phyloP scores from a whole-genome alignment of 2,888 invertebrate genomes.

The Stegana nigrithorax region DNA sequence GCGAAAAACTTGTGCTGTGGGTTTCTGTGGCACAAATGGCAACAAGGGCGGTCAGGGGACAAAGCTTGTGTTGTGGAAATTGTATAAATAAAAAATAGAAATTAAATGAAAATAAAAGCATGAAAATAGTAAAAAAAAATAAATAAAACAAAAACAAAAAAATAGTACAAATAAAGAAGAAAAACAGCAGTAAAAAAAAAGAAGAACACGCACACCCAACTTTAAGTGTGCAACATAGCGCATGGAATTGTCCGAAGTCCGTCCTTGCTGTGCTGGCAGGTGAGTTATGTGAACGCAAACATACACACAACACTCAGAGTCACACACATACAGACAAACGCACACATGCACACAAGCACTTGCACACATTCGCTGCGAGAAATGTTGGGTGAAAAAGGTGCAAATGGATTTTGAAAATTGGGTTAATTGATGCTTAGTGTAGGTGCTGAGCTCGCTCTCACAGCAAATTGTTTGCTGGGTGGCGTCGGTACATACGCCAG shows the following conservation, averaged over 20 bases:
- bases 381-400: slow-evolving; percentile 49
- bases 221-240: background rate
- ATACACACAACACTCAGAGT: no score
- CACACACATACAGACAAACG: no score
- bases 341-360: no score
- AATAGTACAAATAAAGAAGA: slow-evolving; percentile 28
- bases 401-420: slow-evolving; percentile 60
- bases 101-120: slow-evolving; percentile 24
- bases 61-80: background rate
- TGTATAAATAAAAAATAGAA: slow-evolving; percentile 10
- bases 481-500: slow-evolving; percentile 7
- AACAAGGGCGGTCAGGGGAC: no score
- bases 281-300: no score
- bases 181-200: slow-evolving; percentile 16
- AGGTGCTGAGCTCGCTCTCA: slow-evolving; percentile 16
- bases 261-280: no score
- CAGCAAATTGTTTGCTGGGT: slow-evolving; percentile 15
- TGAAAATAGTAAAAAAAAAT: slow-evolving; percentile 24
- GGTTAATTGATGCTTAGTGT: slow-evolving; percentile 60
- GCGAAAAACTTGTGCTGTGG: background rate
- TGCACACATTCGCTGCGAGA: no score
- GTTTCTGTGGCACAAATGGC: no score
- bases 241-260: no score
- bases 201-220: slow-evolving; percentile 5
- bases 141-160: slow-evolving; percentile 25